A percentile compares a stretch with the other conserved stretches of the same genome.
Conservation (phyloP, 1,140 invertebrate genomes). For the Adoxophyes honmai region DNA sequence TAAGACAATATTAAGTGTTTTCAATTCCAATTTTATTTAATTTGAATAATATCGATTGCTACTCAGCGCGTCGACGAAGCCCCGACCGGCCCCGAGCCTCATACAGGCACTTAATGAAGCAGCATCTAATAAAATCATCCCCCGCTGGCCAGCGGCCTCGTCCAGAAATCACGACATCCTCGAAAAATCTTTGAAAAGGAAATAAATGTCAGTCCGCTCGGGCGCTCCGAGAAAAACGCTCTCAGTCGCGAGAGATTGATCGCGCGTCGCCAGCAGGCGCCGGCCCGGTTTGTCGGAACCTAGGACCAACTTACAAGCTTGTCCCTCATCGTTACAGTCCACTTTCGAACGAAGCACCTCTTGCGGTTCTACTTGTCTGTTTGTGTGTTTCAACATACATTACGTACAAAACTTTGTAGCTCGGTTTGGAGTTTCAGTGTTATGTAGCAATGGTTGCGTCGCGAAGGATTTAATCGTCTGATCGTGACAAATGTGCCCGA, state of each 20-base stretch:
- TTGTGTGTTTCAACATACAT: not conserved
- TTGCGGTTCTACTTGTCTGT: not conserved
- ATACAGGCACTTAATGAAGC: no score
- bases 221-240: slow-evolving; percentile 7
- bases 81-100: no score
- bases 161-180: not conserved
- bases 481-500: slow-evolving; percentile 6
- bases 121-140: no score
- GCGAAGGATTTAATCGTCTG: not conserved
- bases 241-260: slow-evolving; percentile 11
- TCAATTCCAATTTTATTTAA: no score
- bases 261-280: not conserved
- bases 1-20: no score
- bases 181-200: slow-evolving; percentile 14
- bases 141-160: no score
- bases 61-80: no score
- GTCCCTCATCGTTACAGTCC: no score
- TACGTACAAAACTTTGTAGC: not conserved
- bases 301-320: no score
- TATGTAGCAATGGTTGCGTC: not conserved
- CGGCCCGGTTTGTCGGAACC: not conserved
- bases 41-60: no score
- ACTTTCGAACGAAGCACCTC: no score
- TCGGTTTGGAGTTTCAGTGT: not conserved
- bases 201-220: slow-evolving; percentile 15